Evolutionary conservation across 2,797 vertebrate genomes (phyloP).

Genomic region (Clangula hyemalis): DNA sequence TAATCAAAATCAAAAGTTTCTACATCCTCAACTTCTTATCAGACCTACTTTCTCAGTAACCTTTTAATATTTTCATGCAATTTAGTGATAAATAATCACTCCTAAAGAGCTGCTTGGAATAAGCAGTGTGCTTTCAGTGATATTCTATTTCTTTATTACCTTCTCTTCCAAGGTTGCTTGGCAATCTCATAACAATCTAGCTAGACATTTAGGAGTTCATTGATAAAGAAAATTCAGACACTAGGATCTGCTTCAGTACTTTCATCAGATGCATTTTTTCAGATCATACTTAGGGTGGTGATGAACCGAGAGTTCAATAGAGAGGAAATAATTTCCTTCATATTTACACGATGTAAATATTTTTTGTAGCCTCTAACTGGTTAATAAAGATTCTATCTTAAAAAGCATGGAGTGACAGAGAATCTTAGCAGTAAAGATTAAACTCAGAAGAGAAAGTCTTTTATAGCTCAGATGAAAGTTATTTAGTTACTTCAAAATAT

Average conservation of each 20-base stretch:
- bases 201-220: slow-evolving; percentile 9
- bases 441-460: background rate
- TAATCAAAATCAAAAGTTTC: background rate
- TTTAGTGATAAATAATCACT: slow-evolving; percentile 31
- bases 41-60: background rate
- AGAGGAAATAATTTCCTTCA: background rate
- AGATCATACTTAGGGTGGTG: background rate
- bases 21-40: background rate
- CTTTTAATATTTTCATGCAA: slow-evolving; percentile 23
- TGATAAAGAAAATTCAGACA: slow-evolving; percentile 44
- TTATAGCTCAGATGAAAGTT: too few species aligned
- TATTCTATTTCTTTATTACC: slow-evolving; percentile 18
- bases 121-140: background rate
- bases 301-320: background rate
- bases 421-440: background rate
- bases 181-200: background rate
- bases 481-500: background rate
- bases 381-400: background rate
- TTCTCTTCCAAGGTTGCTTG: background rate
- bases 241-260: background rate
- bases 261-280: slow-evolving; percentile 6
- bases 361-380: background rate
- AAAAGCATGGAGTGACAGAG: background rate
- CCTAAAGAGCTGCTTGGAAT: background rate
- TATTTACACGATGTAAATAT: background rate